phyloP scores from a whole-genome alignment of 1,140 invertebrate genomes.

The Rhagoletis zephyria region DNA sequence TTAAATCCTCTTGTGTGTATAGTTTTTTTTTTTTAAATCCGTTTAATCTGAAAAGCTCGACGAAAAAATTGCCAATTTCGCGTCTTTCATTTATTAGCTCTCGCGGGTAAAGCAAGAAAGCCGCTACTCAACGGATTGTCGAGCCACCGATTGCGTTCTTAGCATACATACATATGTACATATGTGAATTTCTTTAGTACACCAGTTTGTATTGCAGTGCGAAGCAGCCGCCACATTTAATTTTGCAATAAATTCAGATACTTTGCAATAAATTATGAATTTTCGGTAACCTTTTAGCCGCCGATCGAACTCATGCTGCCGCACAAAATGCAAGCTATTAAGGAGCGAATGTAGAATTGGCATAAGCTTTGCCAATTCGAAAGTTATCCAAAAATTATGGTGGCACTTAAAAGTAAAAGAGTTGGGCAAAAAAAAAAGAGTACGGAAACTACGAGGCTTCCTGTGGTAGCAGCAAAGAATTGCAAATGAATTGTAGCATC shows the following conservation, averaged over 20 bases:
- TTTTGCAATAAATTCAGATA: conserved; percentile 53
- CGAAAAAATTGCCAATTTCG: background rate
- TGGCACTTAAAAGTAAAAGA: background rate
- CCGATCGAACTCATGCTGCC: background rate
- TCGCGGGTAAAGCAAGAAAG: background rate
- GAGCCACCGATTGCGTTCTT: background rate
- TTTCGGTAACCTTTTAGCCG: conserved; percentile 1
- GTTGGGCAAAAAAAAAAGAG: background rate
- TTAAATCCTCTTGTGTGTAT: background rate
- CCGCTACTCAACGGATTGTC: background rate
- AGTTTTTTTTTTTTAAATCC: background rate
- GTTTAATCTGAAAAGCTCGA: background rate
- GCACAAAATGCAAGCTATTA: background rate
- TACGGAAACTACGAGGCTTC: background rate
- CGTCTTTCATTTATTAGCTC: background rate
- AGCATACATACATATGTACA: background rate
- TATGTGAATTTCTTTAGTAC: background rate
- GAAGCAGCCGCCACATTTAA: conserved; percentile 34
- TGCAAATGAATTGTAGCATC: conserved; percentile 5
- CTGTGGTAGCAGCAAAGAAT: background rate
- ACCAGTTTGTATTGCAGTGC: too few relatives aligned
- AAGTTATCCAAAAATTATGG: conserved; percentile 23
- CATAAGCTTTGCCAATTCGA: background rate
- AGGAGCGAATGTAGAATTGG: background rate
- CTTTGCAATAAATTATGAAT: conserved; percentile 46